These are phyloP conservation scores for Drosophila kepulauana DNA, from an alignment of 1,140 invertebrate species.

Conservation along the genomic window DNA sequence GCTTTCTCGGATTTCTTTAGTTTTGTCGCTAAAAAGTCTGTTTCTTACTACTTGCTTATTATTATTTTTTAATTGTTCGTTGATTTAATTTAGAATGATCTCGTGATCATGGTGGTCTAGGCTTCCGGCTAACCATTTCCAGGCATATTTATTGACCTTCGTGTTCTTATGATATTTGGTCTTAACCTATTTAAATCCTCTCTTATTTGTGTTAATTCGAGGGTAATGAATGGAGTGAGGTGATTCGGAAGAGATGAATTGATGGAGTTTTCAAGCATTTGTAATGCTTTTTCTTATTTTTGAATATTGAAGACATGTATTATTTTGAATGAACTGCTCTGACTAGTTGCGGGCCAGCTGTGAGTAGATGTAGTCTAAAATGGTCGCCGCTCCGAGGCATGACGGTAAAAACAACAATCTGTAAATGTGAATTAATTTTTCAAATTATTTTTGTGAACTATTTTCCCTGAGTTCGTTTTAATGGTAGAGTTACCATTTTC, in stretches of 20 bases:
- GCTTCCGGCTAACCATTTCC: no score
- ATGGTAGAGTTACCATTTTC: no score
- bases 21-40: constrained; percentile 16
- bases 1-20: constrained; percentile 1
- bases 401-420: neutral
- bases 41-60: constrained; percentile 42
- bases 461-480: constrained; percentile 1
- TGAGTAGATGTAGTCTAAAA: neutral
- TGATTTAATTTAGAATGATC: constrained; percentile 1
- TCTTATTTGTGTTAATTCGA: neutral
- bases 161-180: no score
- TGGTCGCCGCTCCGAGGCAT: neutral
- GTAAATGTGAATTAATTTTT: constrained; percentile 4
- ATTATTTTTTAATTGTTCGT: constrained; percentile 13
- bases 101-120: constrained; percentile 3
- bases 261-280: no score
- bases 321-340: no score
- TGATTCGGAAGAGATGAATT: no score
- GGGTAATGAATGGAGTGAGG: neutral
- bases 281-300: no score
- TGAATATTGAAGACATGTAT: neutral
- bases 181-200: no score
- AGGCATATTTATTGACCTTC: neutral
- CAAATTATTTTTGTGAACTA: constrained; percentile 24
- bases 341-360: neutral